These are phyloP conservation scores for Rhyzopertha dominica DNA, from an alignment of 1,140 invertebrate genomes.

Conservation along the genomic window DNA sequence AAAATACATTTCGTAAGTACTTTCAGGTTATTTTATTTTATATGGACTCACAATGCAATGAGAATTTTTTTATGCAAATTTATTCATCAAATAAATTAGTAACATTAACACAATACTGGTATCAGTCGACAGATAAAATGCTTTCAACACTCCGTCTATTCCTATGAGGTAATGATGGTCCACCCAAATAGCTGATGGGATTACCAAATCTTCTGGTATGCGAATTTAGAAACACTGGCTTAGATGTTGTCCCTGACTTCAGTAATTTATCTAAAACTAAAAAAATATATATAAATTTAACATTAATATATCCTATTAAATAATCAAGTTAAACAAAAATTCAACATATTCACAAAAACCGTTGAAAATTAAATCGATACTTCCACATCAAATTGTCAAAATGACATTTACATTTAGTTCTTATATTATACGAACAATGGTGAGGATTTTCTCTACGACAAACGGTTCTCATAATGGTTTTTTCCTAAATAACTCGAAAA, in stretches of 20 bases:
- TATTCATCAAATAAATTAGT: no score
- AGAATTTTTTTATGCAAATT: no score
- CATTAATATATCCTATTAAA: background rate
- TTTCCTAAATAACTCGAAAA: no score
- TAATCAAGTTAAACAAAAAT: constrained; percentile 4
- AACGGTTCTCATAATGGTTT: no score
- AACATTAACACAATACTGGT: background rate
- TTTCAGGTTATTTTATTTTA: no score
- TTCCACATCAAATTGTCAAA: constrained; percentile 7
- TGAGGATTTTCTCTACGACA: no score
- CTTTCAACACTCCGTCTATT: constrained; percentile 62
- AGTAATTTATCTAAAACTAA: constrained; percentile 18
- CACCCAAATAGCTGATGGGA: constrained; percentile 68
- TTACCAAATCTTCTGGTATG: constrained; percentile 58
- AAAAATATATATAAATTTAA: constrained; percentile 1
- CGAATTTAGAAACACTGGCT: constrained; percentile 52
- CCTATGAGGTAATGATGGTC: constrained; percentile 52
- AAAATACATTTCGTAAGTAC: no score
- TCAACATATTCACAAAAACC: constrained; percentile 7
- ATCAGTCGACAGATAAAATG: constrained; percentile 63
- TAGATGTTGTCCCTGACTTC: constrained; percentile 13
- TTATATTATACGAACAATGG: no score
- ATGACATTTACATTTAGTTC: background rate
- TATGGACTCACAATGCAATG: no score
- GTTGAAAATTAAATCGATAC: constrained; percentile 1